These are phyloP conservation scores for Synodontis membranacea DNA, from an alignment of 2,113 vertebrate genomes.

Conservation along the genomic window DNA sequence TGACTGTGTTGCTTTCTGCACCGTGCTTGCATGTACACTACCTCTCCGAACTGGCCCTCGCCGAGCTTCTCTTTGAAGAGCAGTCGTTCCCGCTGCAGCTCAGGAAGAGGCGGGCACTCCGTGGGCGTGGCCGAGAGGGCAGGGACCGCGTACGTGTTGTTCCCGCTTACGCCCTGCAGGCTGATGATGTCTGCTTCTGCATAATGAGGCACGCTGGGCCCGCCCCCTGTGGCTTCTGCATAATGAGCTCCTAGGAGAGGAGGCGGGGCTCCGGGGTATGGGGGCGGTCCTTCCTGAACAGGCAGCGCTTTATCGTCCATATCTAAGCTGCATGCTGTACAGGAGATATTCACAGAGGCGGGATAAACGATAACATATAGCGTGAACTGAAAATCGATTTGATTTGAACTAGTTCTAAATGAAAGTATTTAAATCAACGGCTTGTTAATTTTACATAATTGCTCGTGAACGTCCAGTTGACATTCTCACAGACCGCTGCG, in stretches of 20 bases:
- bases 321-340: conserved; percentile 77
- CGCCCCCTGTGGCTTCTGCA: conserved; percentile 75
- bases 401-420: neutral
- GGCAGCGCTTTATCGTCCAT: conserved; percentile 76
- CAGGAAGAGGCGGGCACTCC: conserved; percentile 79
- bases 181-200: conserved; percentile 92
- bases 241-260: conserved; percentile 76
- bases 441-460: neutral
- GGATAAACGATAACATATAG: neutral
- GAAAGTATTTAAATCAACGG: neutral
- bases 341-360: conserved; percentile 17
- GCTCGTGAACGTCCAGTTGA: conserved; percentile 12
- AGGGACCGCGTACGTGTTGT: conserved; percentile 89
- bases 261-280: conserved; percentile 76
- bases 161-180: conserved; percentile 87
- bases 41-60: conserved; percentile 94
- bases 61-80: conserved; percentile 91
- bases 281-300: conserved; percentile 69
- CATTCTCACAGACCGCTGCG: neutral
- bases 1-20: neutral
- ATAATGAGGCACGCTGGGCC: conserved; percentile 86
- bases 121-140: conserved; percentile 77
- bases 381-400: neutral
- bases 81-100: conserved; percentile 84
- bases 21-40: conserved; percentile 46